A percentile compares a stretch with the other conserved stretches of the same genome.
Evolutionary conservation across 2,888 invertebrate genomes (phyloP).

Genomic region (Eristalis arbustorum): DNA sequence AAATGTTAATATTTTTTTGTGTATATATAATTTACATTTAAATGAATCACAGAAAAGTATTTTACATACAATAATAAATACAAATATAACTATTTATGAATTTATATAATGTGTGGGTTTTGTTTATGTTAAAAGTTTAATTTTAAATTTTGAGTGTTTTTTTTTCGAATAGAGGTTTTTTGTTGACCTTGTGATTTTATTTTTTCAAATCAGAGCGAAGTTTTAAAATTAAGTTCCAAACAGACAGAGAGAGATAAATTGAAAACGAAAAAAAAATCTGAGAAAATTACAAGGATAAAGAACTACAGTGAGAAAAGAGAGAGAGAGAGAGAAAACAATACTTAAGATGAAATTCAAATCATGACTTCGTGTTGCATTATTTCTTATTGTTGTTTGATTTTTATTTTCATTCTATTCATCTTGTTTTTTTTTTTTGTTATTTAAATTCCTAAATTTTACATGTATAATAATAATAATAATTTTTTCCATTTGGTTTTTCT

Average conservation of each 20-base stretch:
- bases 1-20: conserved; percentile 53
- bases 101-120: conserved; percentile 42
- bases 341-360: not conserved
- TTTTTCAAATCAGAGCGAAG: not conserved
- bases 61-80: conserved; percentile 71
- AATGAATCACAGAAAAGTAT: conserved; percentile 72
- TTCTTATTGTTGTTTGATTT: conserved; percentile 48
- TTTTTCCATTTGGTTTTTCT: conserved; percentile 33
- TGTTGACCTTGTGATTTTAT: not conserved
- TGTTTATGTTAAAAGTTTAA: conserved; percentile 24
- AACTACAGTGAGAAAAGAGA: not conserved
- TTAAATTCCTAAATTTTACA: conserved; percentile 65
- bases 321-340: conserved; percentile 28
- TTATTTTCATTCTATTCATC: conserved; percentile 56
- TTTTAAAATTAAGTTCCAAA: not conserved
- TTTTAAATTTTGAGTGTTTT: not conserved
- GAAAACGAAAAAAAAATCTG: not conserved
- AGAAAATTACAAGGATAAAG: not conserved
- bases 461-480: conserved; percentile 29
- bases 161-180: not conserved
- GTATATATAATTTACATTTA: conserved; percentile 70
- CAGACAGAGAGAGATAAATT: not conserved
- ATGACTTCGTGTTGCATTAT: conserved; percentile 43
- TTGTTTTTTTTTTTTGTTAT: conserved; percentile 65
- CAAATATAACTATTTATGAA: conserved; percentile 67